Percentiles rank a stretch among this genome's conserved stretches.
Evolutionary conservation across 2,888 invertebrate species (phyloP).

Genomic region (Junonia oenone): DNA sequence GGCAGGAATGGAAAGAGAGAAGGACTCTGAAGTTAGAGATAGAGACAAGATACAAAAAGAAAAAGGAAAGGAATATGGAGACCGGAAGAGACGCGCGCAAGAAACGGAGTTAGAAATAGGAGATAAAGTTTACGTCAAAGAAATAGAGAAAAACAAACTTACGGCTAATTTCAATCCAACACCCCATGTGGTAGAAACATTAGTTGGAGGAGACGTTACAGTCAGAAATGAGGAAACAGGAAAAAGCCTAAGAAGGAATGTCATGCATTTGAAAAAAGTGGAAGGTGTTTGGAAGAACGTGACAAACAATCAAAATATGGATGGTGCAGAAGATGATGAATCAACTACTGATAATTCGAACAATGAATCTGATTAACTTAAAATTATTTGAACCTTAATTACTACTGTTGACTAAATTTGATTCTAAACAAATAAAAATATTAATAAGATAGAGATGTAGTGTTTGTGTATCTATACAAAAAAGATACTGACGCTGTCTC

Average conservation of each 20-base stretch:
- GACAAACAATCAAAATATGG: no score
- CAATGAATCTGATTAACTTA: no score
- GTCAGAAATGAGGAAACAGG: conserved; percentile 19
- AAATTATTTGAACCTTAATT: no score
- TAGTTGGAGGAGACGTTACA: conserved; percentile 1
- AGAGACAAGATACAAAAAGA: not conserved
- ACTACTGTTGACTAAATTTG: no score
- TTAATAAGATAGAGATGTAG: no score
- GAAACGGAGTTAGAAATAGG: not conserved
- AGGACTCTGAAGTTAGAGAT: conserved; percentile 17
- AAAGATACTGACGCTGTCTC: no score
- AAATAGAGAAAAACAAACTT: conserved; percentile 21
- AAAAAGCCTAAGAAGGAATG: conserved; percentile 13
- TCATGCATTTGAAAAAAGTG: conserved; percentile 14
- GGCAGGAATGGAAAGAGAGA: conserved; percentile 1
- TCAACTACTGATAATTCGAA: no score
- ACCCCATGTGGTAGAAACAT: not conserved
- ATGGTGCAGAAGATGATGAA: no score
- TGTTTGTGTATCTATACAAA: no score
- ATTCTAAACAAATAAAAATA: no score
- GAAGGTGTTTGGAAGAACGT: conserved; percentile 17
- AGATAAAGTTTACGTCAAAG: conserved; percentile 14
- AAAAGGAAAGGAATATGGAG: conserved; percentile 6
- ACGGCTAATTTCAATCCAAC: not conserved
- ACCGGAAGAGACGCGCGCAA: conserved; percentile 12